A percentile compares a stretch with the other conserved stretches of the same genome.
Conservation (phyloP, 1,140 invertebrate genomes). For the Drosophila navojoa region DNA sequence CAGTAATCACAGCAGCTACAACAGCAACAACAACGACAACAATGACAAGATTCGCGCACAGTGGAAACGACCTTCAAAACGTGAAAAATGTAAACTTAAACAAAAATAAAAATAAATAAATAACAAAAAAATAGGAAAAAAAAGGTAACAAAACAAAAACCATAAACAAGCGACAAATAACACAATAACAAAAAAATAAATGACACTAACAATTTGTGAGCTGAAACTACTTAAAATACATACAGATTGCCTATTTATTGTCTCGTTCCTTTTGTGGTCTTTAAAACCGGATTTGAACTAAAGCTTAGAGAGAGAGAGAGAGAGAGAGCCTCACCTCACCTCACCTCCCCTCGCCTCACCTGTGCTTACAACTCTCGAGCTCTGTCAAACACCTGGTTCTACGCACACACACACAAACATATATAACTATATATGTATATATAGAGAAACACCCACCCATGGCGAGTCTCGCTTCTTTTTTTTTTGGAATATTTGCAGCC, state of each 20-base stretch:
- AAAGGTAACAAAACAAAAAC: background rate
- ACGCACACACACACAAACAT: conserved; percentile 9
- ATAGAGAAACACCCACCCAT: conserved; percentile 28
- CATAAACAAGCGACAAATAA: conserved; percentile 9
- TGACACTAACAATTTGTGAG: conserved; percentile 45
- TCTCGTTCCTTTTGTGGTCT: conserved; percentile 50
- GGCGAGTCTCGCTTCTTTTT: conserved; percentile 2
- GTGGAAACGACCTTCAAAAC: conserved; percentile 59
- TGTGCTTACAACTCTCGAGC: conserved; percentile 36
- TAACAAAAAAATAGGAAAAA: background rate
- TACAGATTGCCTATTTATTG: conserved; percentile 49
- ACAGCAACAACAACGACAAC: conserved; percentile 21
- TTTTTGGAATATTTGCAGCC: conserved; percentile 22
- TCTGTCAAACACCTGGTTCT: conserved; percentile 15
- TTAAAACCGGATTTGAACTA: conserved; percentile 47
- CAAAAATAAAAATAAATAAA: conserved; percentile 8
- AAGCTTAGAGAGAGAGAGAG: background rate
- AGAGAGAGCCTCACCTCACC: too few relatives aligned
- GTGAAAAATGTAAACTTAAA: conserved; percentile 56
- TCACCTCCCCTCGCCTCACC: background rate
- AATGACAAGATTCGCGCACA: conserved; percentile 37
- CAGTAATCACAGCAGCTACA: conserved; percentile 1
- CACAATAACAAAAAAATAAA: conserved; percentile 22
- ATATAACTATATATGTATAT: background rate
- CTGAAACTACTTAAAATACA: conserved; percentile 47